Base-by-base conservation (phyloP, 2,113 vertebrate species). In the Onychostruthus taczanowskii region DNA sequence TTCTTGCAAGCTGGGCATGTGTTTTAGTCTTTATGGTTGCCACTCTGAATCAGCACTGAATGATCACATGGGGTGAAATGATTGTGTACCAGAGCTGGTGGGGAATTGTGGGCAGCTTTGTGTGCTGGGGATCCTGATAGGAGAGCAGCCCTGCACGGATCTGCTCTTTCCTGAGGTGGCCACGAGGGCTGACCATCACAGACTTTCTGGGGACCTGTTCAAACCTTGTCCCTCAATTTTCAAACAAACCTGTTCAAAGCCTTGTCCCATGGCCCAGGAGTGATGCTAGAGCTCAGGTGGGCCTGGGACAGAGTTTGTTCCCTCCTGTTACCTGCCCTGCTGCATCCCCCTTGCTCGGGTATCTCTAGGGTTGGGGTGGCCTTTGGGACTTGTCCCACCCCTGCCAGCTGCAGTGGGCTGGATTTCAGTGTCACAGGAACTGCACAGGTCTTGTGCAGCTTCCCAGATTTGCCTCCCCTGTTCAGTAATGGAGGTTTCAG, bases 341-440 rank as follows among this genome's bases (percentile, higher is more conserved):
- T 4, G 0, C 14, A 6, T 39, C 7, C 2, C 11, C 24, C 26
- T 27, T 50, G 75, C 30, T n/a, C 24, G 21, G 64, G 16, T 30
- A 4, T 7, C 17, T 13, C 13, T 7, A 2, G n/a, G 5, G 4
- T 21, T 0, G 1, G 49, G 9, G 35, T 61, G 47, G 4, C 8
- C 37, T 41, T 21, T 55, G 66, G n/a, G 26, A n/a, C 8, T 14
- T 1, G 17, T 21, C 23, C 27, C 5, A 3, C 4, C 19, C 22
- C 47, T 67, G 37, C 11, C 11, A 13, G 2, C 50, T 33, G 53
- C 55, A 22, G 16, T 7, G 18, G 46, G 5, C 2, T 52, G 53
- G 43, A 46, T 41, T 59, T 43, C 23, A 79, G 16, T 17, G 52
- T 52, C 56, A 46, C 28, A 22, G n/a, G 11, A 63, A 11, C 6